Percentiles rank a stretch among this genome's conserved stretches.
phyloP scores from a whole-genome alignment of 2,797 vertebrate genomes.

The Arremon aurantiirostris region DNA sequence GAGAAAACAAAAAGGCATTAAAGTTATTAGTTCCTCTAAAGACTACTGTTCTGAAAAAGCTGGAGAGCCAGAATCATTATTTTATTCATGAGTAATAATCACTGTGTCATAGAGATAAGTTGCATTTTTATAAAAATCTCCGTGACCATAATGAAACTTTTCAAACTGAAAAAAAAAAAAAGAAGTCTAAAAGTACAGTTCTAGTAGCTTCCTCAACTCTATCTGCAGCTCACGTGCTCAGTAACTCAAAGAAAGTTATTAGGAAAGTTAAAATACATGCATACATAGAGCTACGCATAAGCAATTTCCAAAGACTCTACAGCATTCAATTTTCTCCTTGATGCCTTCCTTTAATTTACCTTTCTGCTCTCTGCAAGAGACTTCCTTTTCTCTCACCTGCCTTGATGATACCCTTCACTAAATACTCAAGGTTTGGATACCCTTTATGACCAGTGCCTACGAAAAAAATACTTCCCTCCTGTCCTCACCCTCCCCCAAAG shows the following conservation, averaged over 20 bases:
- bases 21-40: constrained; percentile 9
- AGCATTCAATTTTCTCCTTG: background rate
- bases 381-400: background rate
- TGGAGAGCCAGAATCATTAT: constrained; percentile 14
- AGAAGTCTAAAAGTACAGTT: background rate
- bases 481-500: accelerated
- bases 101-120: constrained; percentile 30
- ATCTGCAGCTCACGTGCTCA: background rate
- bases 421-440: background rate
- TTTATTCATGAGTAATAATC: constrained; percentile 65
- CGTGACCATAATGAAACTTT: background rate
- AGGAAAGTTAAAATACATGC: background rate
- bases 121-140: constrained; percentile 43
- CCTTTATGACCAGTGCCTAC: background rate
- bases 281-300: background rate
- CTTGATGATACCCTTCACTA: background rate
- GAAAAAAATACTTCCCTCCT: background rate
- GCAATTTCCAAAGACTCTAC: background rate
- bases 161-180: background rate
- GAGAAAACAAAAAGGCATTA: background rate
- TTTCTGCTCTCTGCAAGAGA: background rate
- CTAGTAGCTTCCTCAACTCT: background rate
- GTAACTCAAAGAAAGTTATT: background rate
- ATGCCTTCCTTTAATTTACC: background rate
- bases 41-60: constrained; percentile 8